Percentiles rank a stretch among this genome's conserved stretches.
Evolutionary conservation across 2,113 vertebrate genomes (phyloP).

Genomic region (Columba livia): DNA sequence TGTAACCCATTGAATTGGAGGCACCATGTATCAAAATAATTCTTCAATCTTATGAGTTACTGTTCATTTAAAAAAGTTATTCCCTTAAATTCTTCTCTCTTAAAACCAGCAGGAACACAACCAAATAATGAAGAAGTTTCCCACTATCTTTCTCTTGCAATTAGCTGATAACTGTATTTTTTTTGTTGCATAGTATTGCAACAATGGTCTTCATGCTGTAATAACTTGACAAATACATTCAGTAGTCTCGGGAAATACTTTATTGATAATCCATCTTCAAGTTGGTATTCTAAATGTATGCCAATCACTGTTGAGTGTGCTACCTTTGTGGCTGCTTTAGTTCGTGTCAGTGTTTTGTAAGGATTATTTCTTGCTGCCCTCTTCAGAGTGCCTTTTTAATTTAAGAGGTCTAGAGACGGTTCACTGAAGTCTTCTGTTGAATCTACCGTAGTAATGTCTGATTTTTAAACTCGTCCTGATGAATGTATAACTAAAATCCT

Average conservation of each 20-base stretch:
- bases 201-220: neutral
- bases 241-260: slow-evolving; percentile 30
- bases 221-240: neutral
- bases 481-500: slow-evolving; percentile 71
- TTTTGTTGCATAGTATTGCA: neutral
- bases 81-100: neutral
- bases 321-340: slow-evolving; percentile 4
- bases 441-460: slow-evolving; percentile 37
- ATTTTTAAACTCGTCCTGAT: slow-evolving; percentile 59
- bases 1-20: neutral
- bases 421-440: slow-evolving; percentile 45
- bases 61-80: neutral
- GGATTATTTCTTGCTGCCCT: slow-evolving; percentile 19
- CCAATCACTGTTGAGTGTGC: neutral
- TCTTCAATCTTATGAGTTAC: neutral
- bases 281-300: neutral
- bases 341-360: neutral
- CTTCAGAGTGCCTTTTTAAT: slow-evolving; percentile 68
- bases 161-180: neutral
- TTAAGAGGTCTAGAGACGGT: slow-evolving; percentile 51
- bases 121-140: neutral
- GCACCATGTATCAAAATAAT: neutral
- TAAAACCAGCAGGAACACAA: neutral
- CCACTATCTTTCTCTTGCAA: neutral
- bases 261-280: neutral